A percentile compares a stretch with the other conserved stretches of the same genome.
Evolutionary conservation across 2,113 vertebrate genomes (phyloP).

Genomic region (Perccottus glenii): DNA sequence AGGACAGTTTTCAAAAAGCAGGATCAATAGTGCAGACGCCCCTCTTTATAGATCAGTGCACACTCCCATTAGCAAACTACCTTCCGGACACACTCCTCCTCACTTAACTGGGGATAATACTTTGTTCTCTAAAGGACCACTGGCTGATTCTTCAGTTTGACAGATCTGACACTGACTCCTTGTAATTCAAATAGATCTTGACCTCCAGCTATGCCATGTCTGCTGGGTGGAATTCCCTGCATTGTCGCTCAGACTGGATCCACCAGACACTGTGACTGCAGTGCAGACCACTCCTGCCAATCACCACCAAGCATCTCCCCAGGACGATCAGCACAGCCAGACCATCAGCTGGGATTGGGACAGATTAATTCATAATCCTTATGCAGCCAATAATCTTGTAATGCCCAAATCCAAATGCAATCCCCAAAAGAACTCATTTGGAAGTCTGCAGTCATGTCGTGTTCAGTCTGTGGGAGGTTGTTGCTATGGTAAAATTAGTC

Average conservation of each 20-base stretch:
- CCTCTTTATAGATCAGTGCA: constrained; percentile 44
- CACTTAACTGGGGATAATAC: constrained; percentile 55
- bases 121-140: constrained; percentile 44
- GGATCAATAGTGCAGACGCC: constrained; percentile 69
- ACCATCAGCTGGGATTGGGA: constrained; percentile 60
- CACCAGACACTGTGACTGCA: constrained; percentile 52
- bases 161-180: constrained; percentile 23
- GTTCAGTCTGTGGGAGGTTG: constrained; percentile 40
- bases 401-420: constrained; percentile 67
- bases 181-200: constrained; percentile 53
- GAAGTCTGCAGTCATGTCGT: constrained; percentile 30
- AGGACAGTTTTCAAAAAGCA: constrained; percentile 72
- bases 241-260: constrained; percentile 30
- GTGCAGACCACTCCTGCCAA: constrained; percentile 46
- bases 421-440: constrained; percentile 59
- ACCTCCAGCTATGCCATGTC: constrained; percentile 59
- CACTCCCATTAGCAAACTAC: constrained; percentile 69
- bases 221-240: constrained; percentile 57
- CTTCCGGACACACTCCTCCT: constrained; percentile 66
- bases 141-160: constrained; percentile 20
- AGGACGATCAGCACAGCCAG: constrained; percentile 43
- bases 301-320: constrained; percentile 40
- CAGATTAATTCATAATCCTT: constrained; percentile 68
- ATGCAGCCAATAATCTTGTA: constrained; percentile 62
- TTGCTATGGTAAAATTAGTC: constrained; percentile 53